Base-by-base conservation (phyloP, 35 echinoderm and acorn worm species). In the Heliocidaris tuberculata region DNA sequence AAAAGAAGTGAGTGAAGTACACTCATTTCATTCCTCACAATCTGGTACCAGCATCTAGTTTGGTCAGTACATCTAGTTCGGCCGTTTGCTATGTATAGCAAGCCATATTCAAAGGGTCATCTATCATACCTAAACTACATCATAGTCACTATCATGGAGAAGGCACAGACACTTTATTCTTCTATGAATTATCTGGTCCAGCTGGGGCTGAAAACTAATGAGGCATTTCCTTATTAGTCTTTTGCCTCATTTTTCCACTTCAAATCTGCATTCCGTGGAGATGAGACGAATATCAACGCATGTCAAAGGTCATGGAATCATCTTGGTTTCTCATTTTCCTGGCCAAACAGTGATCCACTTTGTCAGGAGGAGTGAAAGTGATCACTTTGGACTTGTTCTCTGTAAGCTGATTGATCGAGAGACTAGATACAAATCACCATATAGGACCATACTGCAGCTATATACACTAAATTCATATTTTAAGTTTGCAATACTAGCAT, bases 211-310 rank as follows among this genome's bases (percentile, higher is more conserved):
- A 78, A 59, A 93, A 24, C 47, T 59, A 93, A 49, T n/a, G 50
- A 59, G 47, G 91, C 50, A 59, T 93, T 93, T 93, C 91, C 91
- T 59, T 93, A 49, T 93, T 93, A 93, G 91, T 59, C 91, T 93
- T 59, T 93, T 13, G 21, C 47, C 49, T 30, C 31, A 47, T 32
- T 89, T 89, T 78, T 78, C 65, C 65, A 78, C 5, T 19, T 78
- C 65, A 78, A 78, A 27, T 78, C 65, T 78, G 65, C 65, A 78
- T 78, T 78, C 65, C 65, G 21, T 7, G 21, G 8, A 78, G 65
- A 78, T 78, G 65, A 70, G 60, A 27, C 50, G 65, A 78, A 15
- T n/a, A 78, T 78, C 65, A 24, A 78, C 65, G 19, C 65, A n/a
- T 19, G 65, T 78, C 65, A 78, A n/a, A 78, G 65, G 21, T 78